These are phyloP conservation scores for Gryllus longicercus DNA, from an alignment of 2,888 invertebrate genomes.

Conservation along the genomic window DNA sequence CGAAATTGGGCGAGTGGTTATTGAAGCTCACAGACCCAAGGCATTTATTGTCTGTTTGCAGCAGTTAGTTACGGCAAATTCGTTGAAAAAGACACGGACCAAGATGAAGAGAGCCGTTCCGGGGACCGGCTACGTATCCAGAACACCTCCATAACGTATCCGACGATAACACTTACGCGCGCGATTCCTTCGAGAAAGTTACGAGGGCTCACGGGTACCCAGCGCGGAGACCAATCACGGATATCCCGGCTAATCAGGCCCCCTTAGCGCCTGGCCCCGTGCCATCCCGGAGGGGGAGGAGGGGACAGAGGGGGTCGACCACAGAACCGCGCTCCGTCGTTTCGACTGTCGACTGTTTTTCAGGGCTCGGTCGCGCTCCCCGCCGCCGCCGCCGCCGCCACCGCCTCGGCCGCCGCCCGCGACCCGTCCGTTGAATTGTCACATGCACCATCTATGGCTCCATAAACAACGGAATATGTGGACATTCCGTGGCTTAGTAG, in stretches of 20 bases:
- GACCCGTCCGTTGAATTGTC: neutral
- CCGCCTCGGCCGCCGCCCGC: neutral
- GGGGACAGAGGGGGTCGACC: too few relatives aligned
- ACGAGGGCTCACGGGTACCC: neutral
- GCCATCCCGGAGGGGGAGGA: neutral
- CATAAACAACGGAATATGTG: slow-evolving; percentile 9
- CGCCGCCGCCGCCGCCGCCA: neutral
- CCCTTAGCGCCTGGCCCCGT: neutral
- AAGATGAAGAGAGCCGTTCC: too few relatives aligned
- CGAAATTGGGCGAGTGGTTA: too few relatives aligned
- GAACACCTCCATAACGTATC: too few relatives aligned
- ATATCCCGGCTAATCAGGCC: neutral
- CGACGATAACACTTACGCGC: too few relatives aligned
- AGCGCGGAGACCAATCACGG: neutral
- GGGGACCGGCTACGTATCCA: too few relatives aligned
- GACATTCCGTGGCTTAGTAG: neutral
- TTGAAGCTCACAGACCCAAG: too few relatives aligned
- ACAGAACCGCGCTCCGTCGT: too few relatives aligned
- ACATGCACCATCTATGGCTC: neutral
- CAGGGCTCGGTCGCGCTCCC: neutral
- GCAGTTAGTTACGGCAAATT: too few relatives aligned
- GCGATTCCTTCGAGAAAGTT: neutral
- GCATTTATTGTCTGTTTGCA: too few relatives aligned
- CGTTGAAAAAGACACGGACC: too few relatives aligned
- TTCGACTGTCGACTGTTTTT: too few relatives aligned